These are phyloP conservation scores for Pandemis corylana DNA, from an alignment of 2,888 invertebrate species.

Conservation along the genomic window DNA sequence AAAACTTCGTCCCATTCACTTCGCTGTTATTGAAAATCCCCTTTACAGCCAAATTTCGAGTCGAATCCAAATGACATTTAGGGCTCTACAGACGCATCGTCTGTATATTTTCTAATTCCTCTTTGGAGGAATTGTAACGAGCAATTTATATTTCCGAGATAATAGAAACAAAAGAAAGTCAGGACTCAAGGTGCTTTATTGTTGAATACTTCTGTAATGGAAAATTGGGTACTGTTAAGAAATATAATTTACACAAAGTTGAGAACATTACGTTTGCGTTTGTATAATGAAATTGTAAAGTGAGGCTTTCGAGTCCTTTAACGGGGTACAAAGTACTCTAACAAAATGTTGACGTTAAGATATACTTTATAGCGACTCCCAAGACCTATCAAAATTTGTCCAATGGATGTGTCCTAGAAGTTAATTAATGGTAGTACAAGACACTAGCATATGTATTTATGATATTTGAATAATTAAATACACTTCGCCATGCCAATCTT, in stretches of 20 bases:
- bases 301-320: neutral
- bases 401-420: too few species aligned
- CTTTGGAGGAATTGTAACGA: slow-evolving; percentile 43
- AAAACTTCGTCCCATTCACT: neutral
- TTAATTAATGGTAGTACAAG: too few species aligned
- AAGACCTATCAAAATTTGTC: neutral
- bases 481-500: too few species aligned
- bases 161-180: slow-evolving; percentile 29
- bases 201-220: slow-evolving; percentile 29
- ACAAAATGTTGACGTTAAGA: neutral
- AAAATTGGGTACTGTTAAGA: slow-evolving; percentile 24
- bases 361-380: neutral
- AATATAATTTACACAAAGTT: slow-evolving; percentile 25
- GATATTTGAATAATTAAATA: too few species aligned
- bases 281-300: slow-evolving; percentile 10
- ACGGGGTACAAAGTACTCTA: neutral
- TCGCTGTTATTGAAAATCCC: neutral
- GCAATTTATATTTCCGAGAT: slow-evolving; percentile 30
- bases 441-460: too few species aligned
- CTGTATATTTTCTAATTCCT: slow-evolving; percentile 43
- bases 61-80: slow-evolving; percentile 40
- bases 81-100: slow-evolving; percentile 45
- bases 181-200: slow-evolving; percentile 26
- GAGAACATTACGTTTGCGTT: neutral
- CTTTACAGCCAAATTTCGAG: neutral